These are phyloP conservation scores for Periplaneta americana DNA, from an alignment of 1,140 invertebrate genomes.

Conservation along the genomic window DNA sequence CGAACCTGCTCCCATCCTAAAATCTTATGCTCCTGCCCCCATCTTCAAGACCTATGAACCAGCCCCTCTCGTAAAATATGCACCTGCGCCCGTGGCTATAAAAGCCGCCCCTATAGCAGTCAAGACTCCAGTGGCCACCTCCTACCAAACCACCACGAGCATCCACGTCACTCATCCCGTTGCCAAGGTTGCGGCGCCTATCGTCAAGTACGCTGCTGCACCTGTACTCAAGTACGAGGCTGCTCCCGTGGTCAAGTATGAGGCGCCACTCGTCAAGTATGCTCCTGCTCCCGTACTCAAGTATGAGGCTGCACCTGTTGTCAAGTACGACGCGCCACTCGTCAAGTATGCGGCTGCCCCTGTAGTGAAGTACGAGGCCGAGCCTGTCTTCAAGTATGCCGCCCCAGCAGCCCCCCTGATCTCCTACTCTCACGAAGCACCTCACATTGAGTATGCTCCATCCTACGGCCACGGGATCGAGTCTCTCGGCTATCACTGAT, in stretches of 20 bases:
- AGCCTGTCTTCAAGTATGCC: background rate
- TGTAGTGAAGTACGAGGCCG: background rate
- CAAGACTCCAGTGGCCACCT: background rate
- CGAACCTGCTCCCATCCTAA: background rate
- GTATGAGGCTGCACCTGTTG: background rate
- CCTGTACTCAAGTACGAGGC: background rate
- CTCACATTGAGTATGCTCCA: background rate
- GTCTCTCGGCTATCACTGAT: background rate
- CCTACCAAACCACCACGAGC: background rate
- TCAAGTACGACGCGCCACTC: background rate
- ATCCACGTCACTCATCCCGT: background rate
- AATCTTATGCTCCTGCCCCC: background rate
- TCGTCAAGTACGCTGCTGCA: background rate
- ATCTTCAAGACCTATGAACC: background rate
- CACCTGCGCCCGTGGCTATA: background rate
- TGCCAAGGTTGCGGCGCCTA: background rate
- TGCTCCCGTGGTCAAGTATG: background rate
- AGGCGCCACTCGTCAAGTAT: background rate
- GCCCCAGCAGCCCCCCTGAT: background rate
- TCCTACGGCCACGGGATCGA: background rate
- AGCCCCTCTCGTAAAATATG: background rate
- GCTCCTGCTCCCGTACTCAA: background rate
- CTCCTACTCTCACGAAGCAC: background rate
- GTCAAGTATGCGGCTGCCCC: background rate
- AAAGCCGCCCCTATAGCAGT: background rate